phyloP scores from a whole-genome alignment of 1,140 invertebrate genomes.

The Anagrus nilaparvatae region DNA sequence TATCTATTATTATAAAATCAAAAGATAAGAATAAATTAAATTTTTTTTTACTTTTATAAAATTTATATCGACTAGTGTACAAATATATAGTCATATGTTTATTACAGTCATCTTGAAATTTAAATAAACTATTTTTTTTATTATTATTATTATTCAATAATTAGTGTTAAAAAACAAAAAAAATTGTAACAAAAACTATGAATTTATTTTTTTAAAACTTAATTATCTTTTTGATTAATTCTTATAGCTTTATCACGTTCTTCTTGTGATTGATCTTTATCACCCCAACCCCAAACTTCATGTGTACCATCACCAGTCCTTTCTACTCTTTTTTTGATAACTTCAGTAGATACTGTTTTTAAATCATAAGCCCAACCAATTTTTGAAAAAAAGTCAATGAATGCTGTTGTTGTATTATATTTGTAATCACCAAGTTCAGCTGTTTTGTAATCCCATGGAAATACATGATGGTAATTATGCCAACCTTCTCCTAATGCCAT shows the following conservation, averaged over 20 bases:
- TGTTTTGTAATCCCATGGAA: conserved; percentile 90
- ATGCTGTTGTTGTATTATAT: conserved; percentile 71
- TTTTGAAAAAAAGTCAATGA: conserved; percentile 76
- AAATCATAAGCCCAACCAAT: conserved; percentile 84
- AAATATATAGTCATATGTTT: no score
- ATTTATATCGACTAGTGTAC: no score
- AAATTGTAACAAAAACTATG: no score
- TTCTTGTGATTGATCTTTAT: conserved; percentile 61
- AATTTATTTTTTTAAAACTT: no score
- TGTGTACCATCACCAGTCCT: conserved; percentile 73
- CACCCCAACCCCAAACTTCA: conserved; percentile 74
- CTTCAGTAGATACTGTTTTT: conserved; percentile 65
- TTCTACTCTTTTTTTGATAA: conserved; percentile 56
- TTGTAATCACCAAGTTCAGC: conserved; percentile 70
- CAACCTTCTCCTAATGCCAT: conserved; percentile 77
- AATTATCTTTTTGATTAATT: no score
- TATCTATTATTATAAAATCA: no score
- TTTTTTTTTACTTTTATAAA: no score
- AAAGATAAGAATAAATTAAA: no score
- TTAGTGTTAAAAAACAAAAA: no score
- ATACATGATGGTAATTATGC: conserved; percentile 95
- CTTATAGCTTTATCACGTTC: conserved; percentile 57
- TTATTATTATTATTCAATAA: no score
- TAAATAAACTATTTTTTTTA: no score
- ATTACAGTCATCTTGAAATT: no score